Percentiles rank a stretch among this genome's conserved stretches.
These are phyloP conservation scores for Resseliella maxima DNA, from an alignment of 2,888 invertebrate genomes.

Conservation along the genomic window DNA sequence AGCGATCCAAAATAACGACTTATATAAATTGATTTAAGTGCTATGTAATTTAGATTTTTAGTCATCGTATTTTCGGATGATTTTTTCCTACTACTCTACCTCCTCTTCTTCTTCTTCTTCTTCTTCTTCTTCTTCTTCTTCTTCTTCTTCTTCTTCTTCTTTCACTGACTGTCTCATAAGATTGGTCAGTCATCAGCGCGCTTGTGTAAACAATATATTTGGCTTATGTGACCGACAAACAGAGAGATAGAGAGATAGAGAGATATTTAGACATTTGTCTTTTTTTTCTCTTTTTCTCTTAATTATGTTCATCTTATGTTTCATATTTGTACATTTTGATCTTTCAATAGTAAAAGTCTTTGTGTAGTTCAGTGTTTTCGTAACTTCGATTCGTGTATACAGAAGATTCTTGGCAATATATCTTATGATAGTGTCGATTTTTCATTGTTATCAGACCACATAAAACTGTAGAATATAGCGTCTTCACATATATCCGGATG, in stretches of 20 bases:
- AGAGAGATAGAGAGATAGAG: too few relatives aligned
- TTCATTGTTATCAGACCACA: neutral
- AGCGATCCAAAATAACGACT: neutral
- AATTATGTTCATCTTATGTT: neutral
- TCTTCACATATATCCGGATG: neutral
- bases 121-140: neutral
- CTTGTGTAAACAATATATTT: constrained; percentile 13
- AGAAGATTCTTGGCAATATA: neutral
- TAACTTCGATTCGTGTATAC: neutral
- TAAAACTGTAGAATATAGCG: too few relatives aligned
- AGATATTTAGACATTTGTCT: neutral
- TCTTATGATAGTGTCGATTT: constrained; percentile 20
- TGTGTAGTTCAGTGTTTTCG: neutral
- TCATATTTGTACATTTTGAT: neutral
- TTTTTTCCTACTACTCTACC: too few relatives aligned
- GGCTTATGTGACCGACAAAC: neutral
- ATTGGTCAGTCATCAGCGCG: neutral
- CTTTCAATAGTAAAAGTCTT: neutral
- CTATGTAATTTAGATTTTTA: constrained; percentile 14
- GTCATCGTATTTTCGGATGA: too few relatives aligned
- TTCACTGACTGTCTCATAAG: neutral
- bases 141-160: neutral
- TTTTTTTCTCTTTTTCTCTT: too few relatives aligned
- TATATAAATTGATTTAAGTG: constrained; percentile 35
- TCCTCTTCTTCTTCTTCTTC: too few relatives aligned